Base-by-base conservation (phyloP, 2,797 vertebrate genomes). In the Dryobates pubescens region DNA sequence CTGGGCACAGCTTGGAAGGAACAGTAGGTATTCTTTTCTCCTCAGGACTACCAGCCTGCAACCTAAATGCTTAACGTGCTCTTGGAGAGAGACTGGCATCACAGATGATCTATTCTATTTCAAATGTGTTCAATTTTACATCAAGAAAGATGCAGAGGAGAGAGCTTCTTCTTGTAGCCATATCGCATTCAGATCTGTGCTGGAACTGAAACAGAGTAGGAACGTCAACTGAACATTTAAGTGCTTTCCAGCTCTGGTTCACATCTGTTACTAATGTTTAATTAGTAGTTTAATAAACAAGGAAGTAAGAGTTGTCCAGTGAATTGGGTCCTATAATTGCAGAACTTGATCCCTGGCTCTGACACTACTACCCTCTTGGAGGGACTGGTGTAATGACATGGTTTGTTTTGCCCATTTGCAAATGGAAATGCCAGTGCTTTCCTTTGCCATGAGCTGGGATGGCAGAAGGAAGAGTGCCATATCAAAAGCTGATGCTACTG, bases 121-220 rank as follows among this genome's bases (percentile, higher is more conserved):
- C 67, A 78, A 51, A 30, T 79, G 5, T 15, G 5, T 78, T 80
- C 77, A 53, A 57, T 62, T 89, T 78, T 75, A 36, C 34, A 23
- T 9, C 11, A 65, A 69, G 54, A 53, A 58, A 61, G 38, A 45
- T 24, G 53, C 10, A 0, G 36, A 82, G 17, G 14, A 13, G 43
- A 32, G 49, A 78, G 69, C 7, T 72, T 63, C 86, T 81, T 51
- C 58, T 87, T 77, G 56, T 38, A 18, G 17, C 89, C 5, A 0
- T 85, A 67, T 78, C 92, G 92, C 75, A 19, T 89, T 86, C 53
- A 41, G 57, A 64, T 85, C 67, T 70, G 53, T n/a, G 43, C 3
- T 95, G 84, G 79, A 94, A 75, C 27, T 82, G 79, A 90, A 89
- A 87, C 36, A 82, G 47, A 82, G 41, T 27, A 92, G 18, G 47